These are phyloP conservation scores for Hormiphora californensis DNA, from an alignment of 37 sponge, comb jelly and placozoan species.

Conservation along the genomic window DNA sequence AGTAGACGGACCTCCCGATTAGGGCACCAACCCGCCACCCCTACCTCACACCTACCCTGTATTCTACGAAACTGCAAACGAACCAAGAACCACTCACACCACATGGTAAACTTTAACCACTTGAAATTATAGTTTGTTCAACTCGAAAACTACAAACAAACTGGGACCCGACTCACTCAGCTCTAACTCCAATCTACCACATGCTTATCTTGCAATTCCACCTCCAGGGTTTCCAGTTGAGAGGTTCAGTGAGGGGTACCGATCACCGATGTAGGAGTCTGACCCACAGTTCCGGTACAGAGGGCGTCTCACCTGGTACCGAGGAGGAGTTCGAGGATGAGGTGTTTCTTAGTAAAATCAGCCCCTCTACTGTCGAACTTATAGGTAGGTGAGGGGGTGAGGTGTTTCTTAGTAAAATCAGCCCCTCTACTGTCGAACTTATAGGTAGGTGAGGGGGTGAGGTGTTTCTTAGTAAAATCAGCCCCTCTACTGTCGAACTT, in stretches of 20 bases:
- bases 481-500: constrained; percentile 46
- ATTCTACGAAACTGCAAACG: neutral
- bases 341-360: neutral
- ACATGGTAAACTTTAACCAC: too few species aligned
- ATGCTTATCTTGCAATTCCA: too few species aligned
- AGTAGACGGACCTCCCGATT: too few species aligned
- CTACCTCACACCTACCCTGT: constrained; percentile 36
- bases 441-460: constrained; percentile 3
- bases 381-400: constrained; percentile 3
- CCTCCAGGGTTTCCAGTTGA: too few species aligned
- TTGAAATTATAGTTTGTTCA: too few species aligned
- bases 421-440: constrained; percentile 46
- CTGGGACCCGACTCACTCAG: too few species aligned
- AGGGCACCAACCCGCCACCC: neutral
- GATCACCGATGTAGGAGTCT: too few species aligned
- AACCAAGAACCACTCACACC: neutral
- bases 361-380: constrained; percentile 46
- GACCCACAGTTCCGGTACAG: too few species aligned
- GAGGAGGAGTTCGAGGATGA: constrained; percentile 35
- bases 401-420: neutral
- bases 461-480: neutral
- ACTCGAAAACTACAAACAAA: too few species aligned
- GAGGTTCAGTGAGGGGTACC: too few species aligned
- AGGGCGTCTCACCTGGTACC: too few species aligned
- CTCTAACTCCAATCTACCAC: too few species aligned